Evolutionary conservation across 1,140 invertebrate species (phyloP).

Genomic region (Zeugodacus cucurbitae): DNA sequence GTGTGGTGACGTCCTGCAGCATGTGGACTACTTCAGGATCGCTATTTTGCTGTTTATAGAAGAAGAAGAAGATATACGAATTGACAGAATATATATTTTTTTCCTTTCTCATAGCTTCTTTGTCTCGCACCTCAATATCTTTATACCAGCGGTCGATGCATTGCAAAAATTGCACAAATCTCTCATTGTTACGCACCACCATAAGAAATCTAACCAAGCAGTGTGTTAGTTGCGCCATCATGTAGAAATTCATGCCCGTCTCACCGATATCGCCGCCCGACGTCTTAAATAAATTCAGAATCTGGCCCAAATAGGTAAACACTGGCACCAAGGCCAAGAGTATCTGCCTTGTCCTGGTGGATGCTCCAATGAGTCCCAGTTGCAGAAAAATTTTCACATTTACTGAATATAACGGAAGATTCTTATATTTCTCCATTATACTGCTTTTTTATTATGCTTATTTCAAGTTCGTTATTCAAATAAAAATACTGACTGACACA

Average conservation of each 20-base stretch:
- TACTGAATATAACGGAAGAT: not conserved
- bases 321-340: not conserved
- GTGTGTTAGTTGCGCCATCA: not conserved
- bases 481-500: not conserved
- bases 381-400: constrained; percentile 1
- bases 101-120: too few species aligned
- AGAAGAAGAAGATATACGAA: too few species aligned
- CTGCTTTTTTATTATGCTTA: too few species aligned
- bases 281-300: not conserved
- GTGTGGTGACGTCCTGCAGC: not conserved
- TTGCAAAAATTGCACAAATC: not conserved
- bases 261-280: not conserved
- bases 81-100: too few species aligned
- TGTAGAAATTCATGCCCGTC: constrained; percentile 2
- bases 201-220: not conserved
- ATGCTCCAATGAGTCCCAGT: not conserved
- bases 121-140: not conserved
- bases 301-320: not conserved
- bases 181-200: not conserved
- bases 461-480: not conserved
- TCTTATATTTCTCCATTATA: not conserved
- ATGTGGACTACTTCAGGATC: not conserved
- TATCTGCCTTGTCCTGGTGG: too few species aligned
- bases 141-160: not conserved
- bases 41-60: not conserved